Conservation (phyloP, 2,888 invertebrate species). For the Thyatira batis region DNA sequence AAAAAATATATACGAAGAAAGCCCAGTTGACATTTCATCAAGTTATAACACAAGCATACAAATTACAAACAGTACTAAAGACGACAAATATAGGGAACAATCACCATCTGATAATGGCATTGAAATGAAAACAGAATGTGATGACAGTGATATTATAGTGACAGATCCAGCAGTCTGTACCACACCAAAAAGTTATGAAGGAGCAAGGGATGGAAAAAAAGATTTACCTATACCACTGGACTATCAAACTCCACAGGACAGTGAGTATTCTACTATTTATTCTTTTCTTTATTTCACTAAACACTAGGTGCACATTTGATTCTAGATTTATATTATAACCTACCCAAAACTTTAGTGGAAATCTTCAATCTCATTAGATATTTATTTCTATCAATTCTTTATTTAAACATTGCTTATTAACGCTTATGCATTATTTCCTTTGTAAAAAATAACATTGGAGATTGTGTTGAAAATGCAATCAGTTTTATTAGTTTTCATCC, state of each 20-base stretch:
- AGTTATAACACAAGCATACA: constrained; percentile 52
- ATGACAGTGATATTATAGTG: constrained; percentile 73
- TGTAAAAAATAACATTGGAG: constrained; percentile 40
- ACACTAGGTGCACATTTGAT: constrained; percentile 7
- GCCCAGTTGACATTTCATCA: constrained; percentile 60
- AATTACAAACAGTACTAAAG: constrained; percentile 44
- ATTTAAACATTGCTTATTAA: constrained; percentile 37
- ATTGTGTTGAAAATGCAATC: constrained; percentile 83
- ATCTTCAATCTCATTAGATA: not conserved
- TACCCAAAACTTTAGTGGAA: not conserved
- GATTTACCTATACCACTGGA: constrained; percentile 57
- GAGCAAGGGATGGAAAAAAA: constrained; percentile 60
- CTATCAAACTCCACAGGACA: constrained; percentile 74
- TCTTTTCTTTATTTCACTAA: constrained; percentile 6
- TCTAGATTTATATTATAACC: too few relatives aligned
- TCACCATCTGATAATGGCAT: constrained; percentile 45
- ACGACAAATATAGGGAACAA: constrained; percentile 57
- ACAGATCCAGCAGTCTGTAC: constrained; percentile 72
- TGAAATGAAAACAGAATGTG: constrained; percentile 75
- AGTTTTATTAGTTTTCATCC: constrained; percentile 60
- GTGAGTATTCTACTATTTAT: constrained; percentile 52
- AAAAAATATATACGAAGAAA: constrained; percentile 66
- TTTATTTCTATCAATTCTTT: constrained; percentile 17
- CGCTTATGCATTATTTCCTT: constrained; percentile 40
- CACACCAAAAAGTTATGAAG: constrained; percentile 63